Evolutionary conservation across 1,140 invertebrate species (phyloP), one percentile per base, ranked within the genome.

Genomic region (Adoxophyes honmai): DNA sequence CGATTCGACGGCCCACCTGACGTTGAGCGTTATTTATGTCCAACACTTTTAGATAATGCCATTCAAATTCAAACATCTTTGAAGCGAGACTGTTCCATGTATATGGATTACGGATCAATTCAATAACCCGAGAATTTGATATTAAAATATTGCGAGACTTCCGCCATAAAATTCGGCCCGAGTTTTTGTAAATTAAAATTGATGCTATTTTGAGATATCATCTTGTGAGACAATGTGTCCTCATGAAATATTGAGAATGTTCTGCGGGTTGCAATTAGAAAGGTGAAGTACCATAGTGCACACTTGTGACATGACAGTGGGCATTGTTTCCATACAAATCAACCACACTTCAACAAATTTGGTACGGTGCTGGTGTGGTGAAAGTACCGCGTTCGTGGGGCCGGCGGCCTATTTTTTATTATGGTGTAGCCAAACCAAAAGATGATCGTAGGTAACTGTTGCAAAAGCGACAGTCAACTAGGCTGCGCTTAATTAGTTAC

Each of bases 281-380:
- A 3, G 21, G 21, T 28, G 2, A 28, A 28, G 21, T 28, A 6
- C 69, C 66, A 79, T 75, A 15, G 39, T 60, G 66, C 64, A 59
- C 61, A 54, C 34, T 59, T 37, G 51, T 56, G 61, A 66, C 65
- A 64, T 56, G 53, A 57, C 60, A 67, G 62, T 70, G 64, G 59
- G 48, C 51, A 48, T 18, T 52, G 54, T 61, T 8, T 34, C 34
- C 11, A 53, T 53, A 34, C 34, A 53, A 36, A 53, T 53, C 33
- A 57, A 48, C 42, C 44, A 52, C 36, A 37, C 34, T 52, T 37
- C 37, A 65, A 52, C 52, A 35, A 64, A 60, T 62, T 59, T 61
- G 67, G 70, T 58, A 59, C 11, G 57, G 58, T 58, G 34, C 57
- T 14, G 57, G 58, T 58, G 34, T 34, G 52, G 70, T 63, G 67